Evolutionary conservation across 2,888 invertebrate genomes (phyloP), one percentile per base, ranked within the genome.

Genomic region (Rotaria socialis): DNA sequence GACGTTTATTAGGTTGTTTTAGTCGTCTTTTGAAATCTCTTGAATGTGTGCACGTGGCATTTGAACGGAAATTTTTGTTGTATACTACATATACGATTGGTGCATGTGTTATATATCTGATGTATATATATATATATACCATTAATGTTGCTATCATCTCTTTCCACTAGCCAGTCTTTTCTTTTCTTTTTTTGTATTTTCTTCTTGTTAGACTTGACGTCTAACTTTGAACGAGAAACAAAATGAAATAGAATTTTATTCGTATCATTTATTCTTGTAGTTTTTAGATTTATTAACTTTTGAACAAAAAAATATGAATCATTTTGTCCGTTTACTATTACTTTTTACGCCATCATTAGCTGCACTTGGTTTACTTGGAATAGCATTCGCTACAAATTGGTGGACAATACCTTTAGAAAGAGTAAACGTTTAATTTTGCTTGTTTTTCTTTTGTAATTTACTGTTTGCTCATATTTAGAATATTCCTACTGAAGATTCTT

Each of bases 351-450:
- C 80, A 11, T 43, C 80, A 47, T 80, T 80, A 47, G 10, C 24
- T 47, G 47, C n/a, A 14, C 47, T 80, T n/a, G 80, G 80, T 24
- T 47, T 80, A 80, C 24, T 80, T 24, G 80, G 47, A 8, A 14
- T 80, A n/a, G 47, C 80, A 47, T 80, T 80, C n/a, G 80, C 47
- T 47, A 80, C 80, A n/a, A 80, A 80, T 47, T 80, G 80, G 80
- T 80, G 80, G 80, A 80, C n/a, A 0, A 80, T 47, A n/a, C 1
- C n/a, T 47, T 47, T 80, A 47, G 47, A 80, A 80, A 16, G 1
- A 47, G 80, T 80, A 80, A 80, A 47, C 1, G 35, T 19, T 80
- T n/a, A 6, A 47, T 24, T 8, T 47, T 2, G 2, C 3, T 27
- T 11, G 5, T 80, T 24, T 80, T n/a, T n/a, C 3, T 67, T 4